phyloP scores from a whole-genome alignment of 2,113 vertebrate species.

The Pycnonotus jocosus region DNA sequence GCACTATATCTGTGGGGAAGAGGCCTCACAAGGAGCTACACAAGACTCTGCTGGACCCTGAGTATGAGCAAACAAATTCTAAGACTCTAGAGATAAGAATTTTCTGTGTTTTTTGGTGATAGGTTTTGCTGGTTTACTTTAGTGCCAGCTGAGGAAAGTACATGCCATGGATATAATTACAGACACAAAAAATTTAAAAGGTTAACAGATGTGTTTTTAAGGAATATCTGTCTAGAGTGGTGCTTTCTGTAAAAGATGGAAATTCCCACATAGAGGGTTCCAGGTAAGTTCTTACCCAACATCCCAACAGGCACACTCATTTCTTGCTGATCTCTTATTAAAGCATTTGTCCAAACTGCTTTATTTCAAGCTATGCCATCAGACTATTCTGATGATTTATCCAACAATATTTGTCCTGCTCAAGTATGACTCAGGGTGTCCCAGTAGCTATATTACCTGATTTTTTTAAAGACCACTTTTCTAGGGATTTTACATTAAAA shows the following conservation, averaged over 20 bases:
- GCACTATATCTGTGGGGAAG: not conserved
- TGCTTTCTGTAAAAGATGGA: not conserved
- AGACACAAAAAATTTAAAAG: not conserved
- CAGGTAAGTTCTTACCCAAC: not conserved
- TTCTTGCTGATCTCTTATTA: not conserved
- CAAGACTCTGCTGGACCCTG: not conserved
- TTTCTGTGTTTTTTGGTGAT: not conserved
- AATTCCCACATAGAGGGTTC: not conserved
- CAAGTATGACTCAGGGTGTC: not conserved
- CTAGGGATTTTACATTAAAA: not conserved
- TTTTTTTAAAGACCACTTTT: not conserved
- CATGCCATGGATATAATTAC: not conserved
- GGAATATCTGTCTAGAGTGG: not conserved
- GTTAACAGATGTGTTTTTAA: not conserved
- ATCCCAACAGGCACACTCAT: accelerated
- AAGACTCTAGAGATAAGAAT: not conserved
- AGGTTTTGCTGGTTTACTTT: not conserved
- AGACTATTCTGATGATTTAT: not conserved
- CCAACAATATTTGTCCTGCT: not conserved
- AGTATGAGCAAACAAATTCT: not conserved
- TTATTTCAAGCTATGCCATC: not conserved
- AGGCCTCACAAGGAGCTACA: not conserved
- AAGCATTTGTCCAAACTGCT: not conserved
- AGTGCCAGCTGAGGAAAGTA: not conserved
- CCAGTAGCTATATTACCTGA: not conserved